Evolutionary conservation across 2,113 vertebrate species (phyloP).

Genomic region (Leucopsar rothschildi): DNA sequence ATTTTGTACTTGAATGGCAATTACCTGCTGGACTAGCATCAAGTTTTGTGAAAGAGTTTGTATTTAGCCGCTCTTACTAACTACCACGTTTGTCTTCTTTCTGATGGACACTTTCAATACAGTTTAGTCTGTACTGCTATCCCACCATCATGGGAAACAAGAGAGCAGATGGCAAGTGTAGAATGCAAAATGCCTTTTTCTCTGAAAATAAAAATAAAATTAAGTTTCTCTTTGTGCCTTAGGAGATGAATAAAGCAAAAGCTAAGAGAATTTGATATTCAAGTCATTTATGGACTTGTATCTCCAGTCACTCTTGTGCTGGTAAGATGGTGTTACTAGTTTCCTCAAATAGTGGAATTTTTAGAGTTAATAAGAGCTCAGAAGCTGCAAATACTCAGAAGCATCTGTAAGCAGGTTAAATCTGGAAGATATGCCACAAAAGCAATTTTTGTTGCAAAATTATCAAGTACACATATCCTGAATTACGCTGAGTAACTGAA

Average conservation of each 20-base stretch:
- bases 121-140: neutral
- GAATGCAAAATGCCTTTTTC: neutral
- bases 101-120: neutral
- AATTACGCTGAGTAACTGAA: neutral
- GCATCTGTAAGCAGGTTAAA: neutral
- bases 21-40: neutral
- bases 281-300: neutral
- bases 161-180: rapidly evolving
- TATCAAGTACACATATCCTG: neutral
- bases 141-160: neutral
- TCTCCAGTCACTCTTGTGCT: neutral
- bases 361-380: neutral
- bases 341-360: neutral
- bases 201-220: neutral
- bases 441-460: neutral
- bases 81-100: neutral
- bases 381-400: neutral
- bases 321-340: neutral
- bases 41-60: neutral
- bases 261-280: neutral
- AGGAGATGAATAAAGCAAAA: neutral
- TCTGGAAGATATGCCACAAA: neutral
- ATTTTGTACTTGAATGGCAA: neutral
- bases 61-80: neutral
- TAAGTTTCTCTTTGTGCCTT: neutral